A percentile compares a stretch with the other conserved stretches of the same genome.
Evolutionary conservation across 1,140 invertebrate genomes (phyloP).

Genomic region (Acyrthosiphon pisum): DNA sequence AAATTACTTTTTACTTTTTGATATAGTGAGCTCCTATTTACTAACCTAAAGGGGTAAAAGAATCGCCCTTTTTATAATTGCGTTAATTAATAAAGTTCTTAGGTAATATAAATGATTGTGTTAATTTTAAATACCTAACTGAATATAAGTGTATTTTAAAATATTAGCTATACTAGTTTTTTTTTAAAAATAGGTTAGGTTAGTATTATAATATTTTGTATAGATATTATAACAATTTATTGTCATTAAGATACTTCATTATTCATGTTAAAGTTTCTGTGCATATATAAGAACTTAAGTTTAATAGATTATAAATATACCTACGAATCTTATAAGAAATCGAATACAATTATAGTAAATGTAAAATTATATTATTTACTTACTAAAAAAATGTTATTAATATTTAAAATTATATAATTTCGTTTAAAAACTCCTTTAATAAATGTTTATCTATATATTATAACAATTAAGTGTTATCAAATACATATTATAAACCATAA

Average conservation of each 20-base stretch:
- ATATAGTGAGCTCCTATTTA: not conserved
- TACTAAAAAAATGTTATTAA: not conserved
- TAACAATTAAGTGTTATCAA: too few species aligned
- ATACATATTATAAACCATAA: not conserved
- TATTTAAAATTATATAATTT: not conserved
- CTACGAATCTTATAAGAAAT: not conserved
- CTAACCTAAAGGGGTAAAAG: not conserved
- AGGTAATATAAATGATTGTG: not conserved
- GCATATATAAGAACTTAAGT: not conserved
- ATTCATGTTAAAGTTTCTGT: not conserved
- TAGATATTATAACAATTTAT: too few species aligned
- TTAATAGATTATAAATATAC: not conserved
- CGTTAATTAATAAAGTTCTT: not conserved
- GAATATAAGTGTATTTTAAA: not conserved
- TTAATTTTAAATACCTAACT: not conserved
- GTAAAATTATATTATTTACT: not conserved
- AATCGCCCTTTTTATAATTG: not conserved
- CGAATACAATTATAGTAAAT: not conserved
- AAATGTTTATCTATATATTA: not conserved
- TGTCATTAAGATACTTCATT: too few species aligned
- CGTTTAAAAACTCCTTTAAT: not conserved
- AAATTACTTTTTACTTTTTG: not conserved
- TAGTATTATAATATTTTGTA: too few species aligned
- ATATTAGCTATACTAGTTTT: not conserved
- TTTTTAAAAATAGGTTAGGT: too few species aligned